Base-by-base conservation (phyloP, 2,888 invertebrate species). In the Sympetrum striolatum region DNA sequence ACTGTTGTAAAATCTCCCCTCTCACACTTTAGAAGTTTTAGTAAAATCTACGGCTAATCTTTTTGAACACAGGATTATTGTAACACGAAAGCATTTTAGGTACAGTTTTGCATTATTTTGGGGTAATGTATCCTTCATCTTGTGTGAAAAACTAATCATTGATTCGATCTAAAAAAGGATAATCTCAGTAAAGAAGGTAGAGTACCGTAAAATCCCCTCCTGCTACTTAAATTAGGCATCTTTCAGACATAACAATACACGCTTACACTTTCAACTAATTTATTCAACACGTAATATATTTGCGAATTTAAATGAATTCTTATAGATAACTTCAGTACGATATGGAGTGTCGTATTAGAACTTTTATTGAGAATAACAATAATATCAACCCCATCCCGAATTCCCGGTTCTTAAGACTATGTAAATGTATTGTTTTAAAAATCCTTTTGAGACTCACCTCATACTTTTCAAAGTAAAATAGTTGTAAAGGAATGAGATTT, bases 171-270 rank as follows among this genome's bases (percentile, higher is more conserved):
- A 86, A 60, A 60, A 58, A 37, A 37, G 64, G 39, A 60, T 37
- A 60, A 86, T 35, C 37, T 35, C 37, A 60, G 60, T 86, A 86
- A 86, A 37, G 37, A 60, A 60, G 86, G 60, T 64, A 60, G 22
- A 60, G 86, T 37, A 60, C 60, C 37, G 37, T 53, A 37, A 60
- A 58, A 60, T 60, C 39, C 35, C 37, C 64, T 60, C n/a, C 31
- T 73, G 86, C 86, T 86, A 86, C 86, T 60, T 60, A 86, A 86
- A 86, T 60, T 86, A 60, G 60, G 39, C 37, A 86, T 37, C 86
- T 86, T 86, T 60, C 60, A 60, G 60, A 86, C 31, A n/a, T 86
- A 86, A 60, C 60, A 86, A 22, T 86, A 60, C 86, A 64, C 60
- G 37, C 60, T 60, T 53, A 86, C 39, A 60, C 60, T 60, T 86